phyloP scores from a whole-genome alignment of 2,888 invertebrate species.

The Amphipoea oculea region DNA sequence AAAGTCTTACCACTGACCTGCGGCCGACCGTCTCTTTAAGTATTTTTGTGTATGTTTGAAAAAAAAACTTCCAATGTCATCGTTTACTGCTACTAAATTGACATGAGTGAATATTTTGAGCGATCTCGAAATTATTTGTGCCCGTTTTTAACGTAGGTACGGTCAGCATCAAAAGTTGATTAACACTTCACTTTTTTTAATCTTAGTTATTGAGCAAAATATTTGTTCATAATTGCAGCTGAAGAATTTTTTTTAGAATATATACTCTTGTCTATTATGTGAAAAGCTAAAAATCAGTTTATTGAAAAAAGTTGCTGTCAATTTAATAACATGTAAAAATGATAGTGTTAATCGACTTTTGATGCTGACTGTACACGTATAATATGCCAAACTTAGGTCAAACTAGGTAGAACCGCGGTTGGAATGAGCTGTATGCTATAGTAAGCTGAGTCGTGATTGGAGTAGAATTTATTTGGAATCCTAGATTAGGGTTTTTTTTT shows the following conservation, averaged over 20 bases:
- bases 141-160: not conserved
- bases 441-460: not conserved
- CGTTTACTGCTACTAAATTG: not conserved
- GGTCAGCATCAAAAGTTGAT: no score
- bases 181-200: no score
- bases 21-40: not conserved
- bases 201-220: no score
- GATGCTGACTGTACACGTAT: not conserved
- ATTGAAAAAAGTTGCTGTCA: no score
- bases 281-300: no score
- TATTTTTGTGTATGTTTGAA: not conserved
- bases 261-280: no score
- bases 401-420: not conserved
- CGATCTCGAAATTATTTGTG: not conserved
- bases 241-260: no score
- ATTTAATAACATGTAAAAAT: no score
- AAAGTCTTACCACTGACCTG: not conserved
- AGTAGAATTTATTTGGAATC: not conserved
- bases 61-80: conserved; percentile 25
- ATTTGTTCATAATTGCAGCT: no score
- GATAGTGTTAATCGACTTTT: no score
- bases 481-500: no score
- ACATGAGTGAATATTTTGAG: not conserved
- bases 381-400: not conserved
- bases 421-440: not conserved